These are phyloP conservation scores for Drosophila mercatorum DNA, from an alignment of 2,888 invertebrate genomes.

Conservation along the genomic window DNA sequence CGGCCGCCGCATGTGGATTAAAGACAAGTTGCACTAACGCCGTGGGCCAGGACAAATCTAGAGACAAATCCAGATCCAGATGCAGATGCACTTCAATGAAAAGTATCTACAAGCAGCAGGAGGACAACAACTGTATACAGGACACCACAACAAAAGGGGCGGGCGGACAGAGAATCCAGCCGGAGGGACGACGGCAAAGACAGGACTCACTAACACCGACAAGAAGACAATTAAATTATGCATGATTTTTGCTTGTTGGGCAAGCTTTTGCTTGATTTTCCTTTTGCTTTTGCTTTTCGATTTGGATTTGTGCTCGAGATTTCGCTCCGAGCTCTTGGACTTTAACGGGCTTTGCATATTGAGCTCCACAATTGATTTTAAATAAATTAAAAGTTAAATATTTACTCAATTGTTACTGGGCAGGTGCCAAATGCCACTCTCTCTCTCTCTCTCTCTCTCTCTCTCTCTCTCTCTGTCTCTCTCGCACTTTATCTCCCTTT, in stretches of 20 bases:
- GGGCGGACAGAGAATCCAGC: conserved; percentile 14
- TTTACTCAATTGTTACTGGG: conserved; percentile 49
- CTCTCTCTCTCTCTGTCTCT: neutral
- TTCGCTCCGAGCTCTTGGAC: neutral
- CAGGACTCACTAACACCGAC: conserved; percentile 51
- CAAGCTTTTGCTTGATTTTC: conserved; percentile 37
- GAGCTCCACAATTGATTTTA: conserved; percentile 62
- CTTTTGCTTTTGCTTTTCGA: conserved; percentile 25
- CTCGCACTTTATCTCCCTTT: neutral
- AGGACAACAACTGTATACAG: conserved; percentile 19
- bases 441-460: neutral
- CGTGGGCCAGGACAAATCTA: conserved; percentile 38
- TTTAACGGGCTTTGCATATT: conserved; percentile 19
- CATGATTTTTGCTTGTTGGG: conserved; percentile 53
- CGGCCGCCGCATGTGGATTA: conserved; percentile 48
- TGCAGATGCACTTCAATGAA: conserved; percentile 29
- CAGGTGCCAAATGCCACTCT: conserved; percentile 29
- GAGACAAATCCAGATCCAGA: neutral
- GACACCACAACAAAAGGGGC: conserved; percentile 8
- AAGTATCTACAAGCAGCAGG: conserved; percentile 29
- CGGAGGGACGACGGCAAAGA: conserved; percentile 8
- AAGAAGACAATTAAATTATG: conserved; percentile 75
- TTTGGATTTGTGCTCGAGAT: neutral
- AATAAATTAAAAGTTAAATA: conserved; percentile 73
- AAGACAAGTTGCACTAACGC: conserved; percentile 51